Base-by-base conservation (phyloP, 2,888 invertebrate species). In the Spicauda simplicius region DNA sequence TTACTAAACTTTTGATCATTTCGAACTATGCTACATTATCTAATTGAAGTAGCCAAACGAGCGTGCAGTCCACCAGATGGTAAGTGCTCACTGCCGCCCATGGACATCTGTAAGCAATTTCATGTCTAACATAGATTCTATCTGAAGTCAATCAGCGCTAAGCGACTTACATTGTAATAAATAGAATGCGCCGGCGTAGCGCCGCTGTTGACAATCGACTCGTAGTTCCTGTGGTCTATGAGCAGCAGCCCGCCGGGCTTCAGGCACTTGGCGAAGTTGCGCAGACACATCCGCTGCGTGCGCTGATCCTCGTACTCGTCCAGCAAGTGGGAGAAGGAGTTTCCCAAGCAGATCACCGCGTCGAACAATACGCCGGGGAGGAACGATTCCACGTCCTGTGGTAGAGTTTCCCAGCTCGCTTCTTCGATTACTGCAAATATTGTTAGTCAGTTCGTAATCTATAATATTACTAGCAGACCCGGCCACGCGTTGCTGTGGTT, bases 171-270 rank as follows among this genome's bases (percentile, higher is more conserved):
- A 83, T 97, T 98, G 79, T 98, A 98, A 88, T 98, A 98, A 79
- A 98, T 96, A 78, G 97, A 97, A 84, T 97, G 97, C 41, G 96
- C 94, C 0, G 97, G 97, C 3, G 97, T 97, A 10, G 94, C 91
- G 6, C 98, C 97, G 66, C 95, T 95, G 73, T 98, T 94, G 71
- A 97, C 97, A 80, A 95, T 94, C 58, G 95, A 93, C 80, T 98
- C 98, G 74, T 97, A 98, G 84, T 98, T 98, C 79, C 98, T 95
- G 79, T 98, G 98, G 85, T 98, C 98, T 62, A 98, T 97, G 59
- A 98, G 89, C 55, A 98, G 88, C 14, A 97, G 91, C 0, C 98
- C 98, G 5, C 97, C 97, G 0, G 97, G 97, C 83, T 97, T 97
- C 4, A 98, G 94, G 83, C 97, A 97, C 76, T 94, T 94, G 73